These are phyloP conservation scores for Temnothorax rugatulus DNA, from an alignment of 2,888 invertebrate species.

Conservation along the genomic window DNA sequence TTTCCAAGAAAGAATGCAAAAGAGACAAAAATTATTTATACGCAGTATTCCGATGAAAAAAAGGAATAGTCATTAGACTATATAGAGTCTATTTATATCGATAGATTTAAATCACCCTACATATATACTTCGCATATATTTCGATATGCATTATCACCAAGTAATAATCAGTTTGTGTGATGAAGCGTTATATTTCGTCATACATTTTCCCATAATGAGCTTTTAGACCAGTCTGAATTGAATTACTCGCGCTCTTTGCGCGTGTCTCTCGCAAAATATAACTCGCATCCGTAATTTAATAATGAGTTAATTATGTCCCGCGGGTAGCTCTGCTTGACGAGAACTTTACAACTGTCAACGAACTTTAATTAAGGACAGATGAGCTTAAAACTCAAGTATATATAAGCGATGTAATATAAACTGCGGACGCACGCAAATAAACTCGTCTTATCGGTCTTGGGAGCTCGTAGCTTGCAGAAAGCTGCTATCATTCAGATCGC, in stretches of 20 bases:
- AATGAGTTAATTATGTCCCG: constrained; percentile 17
- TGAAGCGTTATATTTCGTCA: neutral
- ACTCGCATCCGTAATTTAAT: constrained; percentile 21
- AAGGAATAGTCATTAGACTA: neutral
- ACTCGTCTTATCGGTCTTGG: neutral
- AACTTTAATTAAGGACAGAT: constrained; percentile 14
- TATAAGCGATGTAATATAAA: neutral
- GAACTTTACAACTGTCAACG: constrained; percentile 17
- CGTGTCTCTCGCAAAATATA: constrained; percentile 23
- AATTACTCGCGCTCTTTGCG: constrained; percentile 7
- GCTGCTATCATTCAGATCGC: neutral
- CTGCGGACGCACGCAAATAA: neutral
- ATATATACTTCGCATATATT: neutral
- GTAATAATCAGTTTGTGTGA: neutral
- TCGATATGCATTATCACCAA: neutral
- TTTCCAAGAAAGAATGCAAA: neutral
- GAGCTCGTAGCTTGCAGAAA: neutral
- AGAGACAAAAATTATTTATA: neutral
- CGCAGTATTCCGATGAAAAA: neutral
- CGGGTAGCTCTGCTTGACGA: neutral
- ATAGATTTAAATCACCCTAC: neutral
- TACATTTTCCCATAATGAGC: constrained; percentile 14
- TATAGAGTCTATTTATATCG: neutral
- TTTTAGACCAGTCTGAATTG: neutral
- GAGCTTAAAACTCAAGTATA: neutral